These are phyloP conservation scores for Stictonetta naevosa DNA, from an alignment of 2,113 vertebrate species.

Conservation along the genomic window DNA sequence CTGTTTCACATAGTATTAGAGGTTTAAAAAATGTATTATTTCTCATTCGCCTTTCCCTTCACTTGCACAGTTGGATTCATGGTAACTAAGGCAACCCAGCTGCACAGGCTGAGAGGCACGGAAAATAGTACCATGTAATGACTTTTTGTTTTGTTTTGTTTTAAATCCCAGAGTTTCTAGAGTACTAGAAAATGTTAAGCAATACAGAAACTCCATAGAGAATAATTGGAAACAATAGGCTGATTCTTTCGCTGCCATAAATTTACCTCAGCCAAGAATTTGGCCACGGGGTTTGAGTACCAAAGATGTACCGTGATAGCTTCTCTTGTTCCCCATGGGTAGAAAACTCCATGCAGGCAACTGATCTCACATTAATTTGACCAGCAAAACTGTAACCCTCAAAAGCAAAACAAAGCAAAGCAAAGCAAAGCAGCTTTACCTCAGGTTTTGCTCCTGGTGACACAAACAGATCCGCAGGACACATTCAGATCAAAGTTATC, in stretches of 20 bases:
- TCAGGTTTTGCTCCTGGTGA: not conserved
- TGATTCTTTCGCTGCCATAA: conserved; percentile 41
- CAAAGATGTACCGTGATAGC: not conserved
- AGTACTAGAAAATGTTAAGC: conserved; percentile 48
- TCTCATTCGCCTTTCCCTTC: conserved; percentile 46
- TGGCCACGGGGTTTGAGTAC: not conserved
- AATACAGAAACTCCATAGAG: conserved; percentile 58
- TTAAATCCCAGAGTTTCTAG: conserved; percentile 63
- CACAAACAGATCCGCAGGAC: not conserved
- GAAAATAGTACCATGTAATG: conserved; percentile 62
- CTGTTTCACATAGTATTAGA: conserved; percentile 21
- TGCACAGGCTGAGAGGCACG: conserved; percentile 60
- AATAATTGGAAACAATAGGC: conserved; percentile 58
- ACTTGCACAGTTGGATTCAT: conserved; percentile 51
- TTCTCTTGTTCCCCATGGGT: not conserved
- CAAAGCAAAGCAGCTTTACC: not conserved
- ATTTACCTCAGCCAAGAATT: conserved; percentile 40
- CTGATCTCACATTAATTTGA: not conserved
- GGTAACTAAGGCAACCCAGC: conserved; percentile 72
- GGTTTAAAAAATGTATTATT: conserved; percentile 60
- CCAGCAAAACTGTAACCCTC: not conserved
- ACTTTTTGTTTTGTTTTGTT: not conserved
- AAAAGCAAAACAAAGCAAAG: not conserved
- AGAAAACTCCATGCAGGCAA: not conserved
- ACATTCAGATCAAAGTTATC: not conserved